phyloP scores from a whole-genome alignment of 2,888 invertebrate species.

The Ophioninae sp. region DNA sequence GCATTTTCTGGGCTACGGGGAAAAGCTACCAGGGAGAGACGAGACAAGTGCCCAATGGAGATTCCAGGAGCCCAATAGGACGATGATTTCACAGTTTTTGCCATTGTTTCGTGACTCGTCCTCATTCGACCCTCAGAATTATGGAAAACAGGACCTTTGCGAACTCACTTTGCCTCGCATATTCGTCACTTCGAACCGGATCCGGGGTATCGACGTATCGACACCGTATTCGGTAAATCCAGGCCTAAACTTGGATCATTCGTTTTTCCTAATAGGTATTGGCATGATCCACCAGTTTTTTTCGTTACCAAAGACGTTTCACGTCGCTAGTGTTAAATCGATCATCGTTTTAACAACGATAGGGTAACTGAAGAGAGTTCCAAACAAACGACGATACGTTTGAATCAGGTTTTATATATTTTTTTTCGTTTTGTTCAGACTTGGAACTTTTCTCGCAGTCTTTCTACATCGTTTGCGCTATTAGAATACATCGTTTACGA shows the following conservation, averaged over 20 bases:
- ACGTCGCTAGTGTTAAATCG: background rate
- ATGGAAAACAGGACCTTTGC: slow-evolving; percentile 13
- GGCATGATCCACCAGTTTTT: background rate
- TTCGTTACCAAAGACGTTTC: background rate
- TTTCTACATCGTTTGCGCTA: background rate
- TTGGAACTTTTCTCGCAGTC: background rate
- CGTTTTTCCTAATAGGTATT: background rate
- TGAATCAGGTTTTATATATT: too few relatives aligned
- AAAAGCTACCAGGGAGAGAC: slow-evolving; percentile 10
- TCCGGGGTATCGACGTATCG: background rate
- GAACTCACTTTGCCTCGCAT: background rate
- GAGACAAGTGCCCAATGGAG: background rate
- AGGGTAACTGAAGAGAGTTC: too few relatives aligned
- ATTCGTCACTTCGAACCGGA: slow-evolving; percentile 15
- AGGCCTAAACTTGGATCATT: background rate
- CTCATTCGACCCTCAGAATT: slow-evolving; percentile 35
- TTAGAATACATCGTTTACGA: background rate
- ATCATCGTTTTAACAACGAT: too few relatives aligned
- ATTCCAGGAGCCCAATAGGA: background rate
- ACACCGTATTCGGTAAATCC: background rate
- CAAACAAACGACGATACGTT: too few relatives aligned
- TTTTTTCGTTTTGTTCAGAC: too few relatives aligned
- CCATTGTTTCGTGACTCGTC: slow-evolving; percentile 23
- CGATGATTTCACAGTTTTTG: slow-evolving; percentile 22
- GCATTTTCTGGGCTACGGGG: slow-evolving; percentile 29